Evolutionary conservation across 2,797 vertebrate species (phyloP), one percentile per base, ranked within the genome.

Genomic region (Merluccius polli): DNA sequence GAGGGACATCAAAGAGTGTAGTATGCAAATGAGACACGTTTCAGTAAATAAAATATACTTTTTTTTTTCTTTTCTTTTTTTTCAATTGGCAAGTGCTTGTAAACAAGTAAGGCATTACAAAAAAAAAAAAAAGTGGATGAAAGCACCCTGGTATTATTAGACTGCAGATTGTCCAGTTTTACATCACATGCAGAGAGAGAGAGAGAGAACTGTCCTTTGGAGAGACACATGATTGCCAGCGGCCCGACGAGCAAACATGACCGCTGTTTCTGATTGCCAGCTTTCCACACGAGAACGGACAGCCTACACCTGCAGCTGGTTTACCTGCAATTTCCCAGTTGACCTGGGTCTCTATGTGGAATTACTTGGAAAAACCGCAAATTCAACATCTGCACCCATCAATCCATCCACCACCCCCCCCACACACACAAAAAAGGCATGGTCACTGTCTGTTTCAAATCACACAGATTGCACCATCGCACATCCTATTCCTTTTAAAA

Each of bases 51-150:
- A 94, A 94, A 92, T 87, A 91, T 87, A 90, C 84, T 90, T 86
- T 90, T 93, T 84, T 92, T n/a, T n/a, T n/a, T n/a, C n/a, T n/a
- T n/a, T n/a, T n/a, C n/a, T 88, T 35, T 35, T 48, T 59, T 65
- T 65, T 65, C 59, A 27, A 87, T 92, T 87, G 86, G 84, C 91
- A 93, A 93, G 92, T 92, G 92, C 90, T 92, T 94, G 93, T 95
- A 94, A 93, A 95, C 94, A 93, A 88, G 90, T 94, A 94, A 95
- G 92, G 93, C 93, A 88, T 91, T 92, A 89, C 87, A 91, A 89
- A 88, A 90, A 79, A 89, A 82, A 84, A 89, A 87, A 88, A 91
- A 82, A 91, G 92, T 93, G 93, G 93, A 92, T 90, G 89, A 83
- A 88, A 90, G 90, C 90, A 91, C 89, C 89, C 88, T 78, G 87